Evolutionary conservation across 2,888 invertebrate genomes (phyloP).

Genomic region (Scaptomyza polygonia): DNA sequence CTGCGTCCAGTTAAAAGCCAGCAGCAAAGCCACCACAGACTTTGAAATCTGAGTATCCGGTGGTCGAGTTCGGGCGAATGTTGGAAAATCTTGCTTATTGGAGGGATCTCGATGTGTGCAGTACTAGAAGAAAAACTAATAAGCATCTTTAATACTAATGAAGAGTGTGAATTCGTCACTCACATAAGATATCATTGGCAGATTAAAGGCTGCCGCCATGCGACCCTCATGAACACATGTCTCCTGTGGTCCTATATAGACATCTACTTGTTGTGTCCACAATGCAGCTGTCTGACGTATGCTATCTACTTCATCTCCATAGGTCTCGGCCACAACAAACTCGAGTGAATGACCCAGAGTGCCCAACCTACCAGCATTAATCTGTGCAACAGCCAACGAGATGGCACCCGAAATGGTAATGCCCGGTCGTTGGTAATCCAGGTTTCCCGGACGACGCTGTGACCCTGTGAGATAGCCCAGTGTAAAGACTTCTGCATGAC

Average conservation of each 20-base stretch:
- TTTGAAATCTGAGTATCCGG: conserved; percentile 97
- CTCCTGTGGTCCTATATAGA: conserved; percentile 93
- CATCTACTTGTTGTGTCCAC: conserved; percentile 93
- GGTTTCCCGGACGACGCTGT: conserved; percentile 90
- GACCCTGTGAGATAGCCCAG: conserved; percentile 95
- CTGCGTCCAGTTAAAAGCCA: conserved; percentile 95
- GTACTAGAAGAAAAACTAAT: conserved; percentile 86
- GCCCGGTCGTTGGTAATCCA: conserved; percentile 91
- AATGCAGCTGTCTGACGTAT: conserved; percentile 93
- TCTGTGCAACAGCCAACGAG: conserved; percentile 93
- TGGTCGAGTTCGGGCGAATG: conserved; percentile 95
- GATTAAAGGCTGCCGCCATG: conserved; percentile 96
- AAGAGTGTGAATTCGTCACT: conserved; percentile 84
- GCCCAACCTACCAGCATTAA: conserved; percentile 87
- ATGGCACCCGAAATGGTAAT: conserved; percentile 91
- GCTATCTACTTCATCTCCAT: conserved; percentile 94
- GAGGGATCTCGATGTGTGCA: conserved; percentile 96
- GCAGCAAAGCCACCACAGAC: conserved; percentile 93
- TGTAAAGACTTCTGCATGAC: conserved; percentile 87
- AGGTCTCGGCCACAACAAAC: conserved; percentile 95
- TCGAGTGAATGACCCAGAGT: conserved; percentile 89
- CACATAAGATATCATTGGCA: conserved; percentile 98
- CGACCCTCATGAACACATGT: conserved; percentile 96
- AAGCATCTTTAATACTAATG: background rate
- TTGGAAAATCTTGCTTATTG: conserved; percentile 93